A percentile compares a stretch with the other conserved stretches of the same genome.
These are phyloP conservation scores for Triops cancriformis DNA, from an alignment of 1,140 invertebrate species.

Conservation along the genomic window DNA sequence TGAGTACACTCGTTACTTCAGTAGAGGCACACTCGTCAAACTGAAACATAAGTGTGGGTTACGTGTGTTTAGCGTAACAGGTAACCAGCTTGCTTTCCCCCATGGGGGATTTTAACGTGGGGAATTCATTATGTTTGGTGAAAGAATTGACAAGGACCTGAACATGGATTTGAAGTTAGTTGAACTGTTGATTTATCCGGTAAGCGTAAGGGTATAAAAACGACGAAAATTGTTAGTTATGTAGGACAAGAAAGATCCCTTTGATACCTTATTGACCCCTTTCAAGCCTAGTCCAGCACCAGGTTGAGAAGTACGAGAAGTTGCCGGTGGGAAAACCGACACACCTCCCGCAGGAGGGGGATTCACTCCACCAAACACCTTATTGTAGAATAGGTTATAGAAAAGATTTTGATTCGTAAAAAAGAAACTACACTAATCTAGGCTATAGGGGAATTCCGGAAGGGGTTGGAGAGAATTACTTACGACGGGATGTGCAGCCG, in stretches of 20 bases:
- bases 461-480: neutral
- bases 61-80: neutral
- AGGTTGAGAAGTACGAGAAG: conserved; percentile 20
- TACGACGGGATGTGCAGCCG: neutral
- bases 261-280: neutral
- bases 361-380: conserved; percentile 21
- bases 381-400: neutral
- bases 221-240: neutral
- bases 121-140: neutral
- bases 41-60: conserved; percentile 2
- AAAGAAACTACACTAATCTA: neutral
- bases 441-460: neutral
- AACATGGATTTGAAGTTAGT: neutral
- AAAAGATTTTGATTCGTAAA: neutral
- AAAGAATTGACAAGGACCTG: neutral
- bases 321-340: conserved; percentile 22
- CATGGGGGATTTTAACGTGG: neutral
- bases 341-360: conserved; percentile 26
- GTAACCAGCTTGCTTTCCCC: neutral
- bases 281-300: conserved; percentile 5
- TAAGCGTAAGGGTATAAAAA: neutral
- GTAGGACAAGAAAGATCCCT: neutral
- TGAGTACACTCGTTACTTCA: conserved; percentile 13
- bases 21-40: neutral
- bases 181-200: neutral